Conservation (phyloP, 2,888 invertebrate genomes). For the Pyrochroa serraticornis region DNA sequence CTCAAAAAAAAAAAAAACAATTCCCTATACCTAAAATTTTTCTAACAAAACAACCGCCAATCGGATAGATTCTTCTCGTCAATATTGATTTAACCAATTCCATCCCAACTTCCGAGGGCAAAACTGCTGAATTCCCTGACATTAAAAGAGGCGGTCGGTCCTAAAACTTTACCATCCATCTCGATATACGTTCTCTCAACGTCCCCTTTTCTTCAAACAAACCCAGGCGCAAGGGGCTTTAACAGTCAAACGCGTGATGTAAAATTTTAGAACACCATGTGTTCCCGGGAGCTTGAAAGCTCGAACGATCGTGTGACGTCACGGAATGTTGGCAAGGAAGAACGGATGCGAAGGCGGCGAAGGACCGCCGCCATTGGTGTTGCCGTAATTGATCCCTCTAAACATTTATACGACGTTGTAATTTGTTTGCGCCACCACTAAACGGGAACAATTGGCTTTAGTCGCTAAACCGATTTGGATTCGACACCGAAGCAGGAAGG, state of each 20-base stretch:
- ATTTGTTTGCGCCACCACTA: slow-evolving; percentile 20
- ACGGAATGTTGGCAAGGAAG: slow-evolving; percentile 29
- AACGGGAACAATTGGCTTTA: slow-evolving; percentile 15
- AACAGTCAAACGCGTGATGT: slow-evolving; percentile 20
- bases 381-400: slow-evolving; percentile 42
- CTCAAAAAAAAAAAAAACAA: no score
- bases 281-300: slow-evolving; percentile 40
- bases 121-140: no score
- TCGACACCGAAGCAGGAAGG: neutral
- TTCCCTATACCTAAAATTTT: no score
- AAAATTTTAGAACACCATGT: slow-evolving; percentile 32
- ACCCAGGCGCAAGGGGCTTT: neutral
- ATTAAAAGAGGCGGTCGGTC: neutral
- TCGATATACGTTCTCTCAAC: slow-evolving; percentile 9
- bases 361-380: slow-evolving; percentile 37
- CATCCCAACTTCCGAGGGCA: neutral
- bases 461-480: slow-evolving; percentile 8
- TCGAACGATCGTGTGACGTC: slow-evolving; percentile 50
- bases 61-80: neutral
- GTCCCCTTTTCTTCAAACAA: slow-evolving; percentile 4
- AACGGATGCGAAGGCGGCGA: slow-evolving; percentile 40
- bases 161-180: slow-evolving; percentile 16
- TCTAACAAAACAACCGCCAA: no score
- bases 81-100: slow-evolving; percentile 13
- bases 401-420: slow-evolving; percentile 36